Evolutionary conservation across 64 coral and sea anemone genomes (phyloP).

Genomic region (Catalaphyllia jardinei): DNA sequence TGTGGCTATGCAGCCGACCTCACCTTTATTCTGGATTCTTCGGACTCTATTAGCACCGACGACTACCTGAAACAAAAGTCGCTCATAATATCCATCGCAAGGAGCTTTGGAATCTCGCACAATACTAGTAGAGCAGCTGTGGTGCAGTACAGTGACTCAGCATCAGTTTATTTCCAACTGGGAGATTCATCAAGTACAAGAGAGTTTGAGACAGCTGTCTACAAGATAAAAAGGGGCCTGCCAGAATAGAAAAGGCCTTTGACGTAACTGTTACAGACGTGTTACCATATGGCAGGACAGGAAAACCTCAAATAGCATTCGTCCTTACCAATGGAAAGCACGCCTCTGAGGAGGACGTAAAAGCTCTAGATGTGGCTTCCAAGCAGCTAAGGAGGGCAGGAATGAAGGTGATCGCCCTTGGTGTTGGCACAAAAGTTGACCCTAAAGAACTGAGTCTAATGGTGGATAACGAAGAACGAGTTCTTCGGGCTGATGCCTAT

Average conservation of each 20-base stretch:
- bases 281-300: not conserved
- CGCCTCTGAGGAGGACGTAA: not conserved
- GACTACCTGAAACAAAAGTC: constrained; percentile 25
- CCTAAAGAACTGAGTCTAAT: not conserved
- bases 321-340: not conserved
- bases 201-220: constrained; percentile 6
- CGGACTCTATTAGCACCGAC: constrained; percentile 1
- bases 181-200: not conserved
- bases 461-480: constrained; percentile 16
- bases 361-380: constrained; percentile 1
- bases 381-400: not conserved
- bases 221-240: not conserved
- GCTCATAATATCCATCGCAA: constrained; percentile 69
- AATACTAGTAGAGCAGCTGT: not conserved
- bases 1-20: constrained; percentile 1
- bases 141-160: not conserved
- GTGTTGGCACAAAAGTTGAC: constrained; percentile 26
- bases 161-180: constrained; percentile 3
- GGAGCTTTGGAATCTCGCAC: constrained; percentile 29
- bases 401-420: constrained; percentile 38
- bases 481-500: not conserved
- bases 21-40: constrained; percentile 46
- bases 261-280: not conserved
- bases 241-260: constrained; percentile 11
- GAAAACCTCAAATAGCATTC: constrained; percentile 23